phyloP scores from a whole-genome alignment of 2,888 invertebrate species.

The Torymus tubicola region DNA sequence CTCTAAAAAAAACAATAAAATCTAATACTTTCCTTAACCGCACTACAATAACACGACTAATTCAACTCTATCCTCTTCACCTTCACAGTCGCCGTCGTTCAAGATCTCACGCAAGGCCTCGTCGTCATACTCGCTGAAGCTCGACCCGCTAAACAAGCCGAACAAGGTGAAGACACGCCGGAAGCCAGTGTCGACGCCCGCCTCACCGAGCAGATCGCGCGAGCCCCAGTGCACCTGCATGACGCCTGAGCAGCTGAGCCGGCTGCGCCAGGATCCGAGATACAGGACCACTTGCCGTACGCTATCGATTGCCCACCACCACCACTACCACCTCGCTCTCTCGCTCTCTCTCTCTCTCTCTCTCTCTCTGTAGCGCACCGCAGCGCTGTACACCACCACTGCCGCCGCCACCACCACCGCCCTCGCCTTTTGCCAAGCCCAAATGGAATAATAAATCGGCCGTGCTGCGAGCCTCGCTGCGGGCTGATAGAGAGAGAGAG shows the following conservation, averaged over 20 bases:
- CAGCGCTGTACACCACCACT: conserved; percentile 1
- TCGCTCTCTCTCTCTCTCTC: conserved; percentile 24
- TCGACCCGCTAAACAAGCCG: conserved; percentile 91
- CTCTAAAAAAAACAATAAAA: too few species aligned
- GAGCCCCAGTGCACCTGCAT: conserved; percentile 97
- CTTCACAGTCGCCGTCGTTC: conserved; percentile 93
- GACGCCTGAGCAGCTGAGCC: conserved; percentile 94
- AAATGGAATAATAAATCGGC: conserved; percentile 58
- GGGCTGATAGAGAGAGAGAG: conserved; percentile 3
- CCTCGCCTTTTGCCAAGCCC: conserved; percentile 50
- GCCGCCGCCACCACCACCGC: too few species aligned
- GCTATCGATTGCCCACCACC: conserved; percentile 47
- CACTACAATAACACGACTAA: neutral
- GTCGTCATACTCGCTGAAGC: conserved; percentile 95
- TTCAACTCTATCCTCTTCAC: neutral
- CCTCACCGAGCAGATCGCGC: conserved; percentile 87
- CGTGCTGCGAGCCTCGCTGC: conserved; percentile 33
- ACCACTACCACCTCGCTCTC: conserved; percentile 1
- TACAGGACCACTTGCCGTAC: conserved; percentile 80
- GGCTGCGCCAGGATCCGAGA: conserved; percentile 90
- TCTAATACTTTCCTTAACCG: too few species aligned
- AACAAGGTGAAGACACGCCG: conserved; percentile 89
- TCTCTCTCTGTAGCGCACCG: conserved; percentile 18
- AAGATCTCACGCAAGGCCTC: conserved; percentile 98
- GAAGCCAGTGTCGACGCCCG: conserved; percentile 94